Conservation (phyloP, 2,113 vertebrate genomes). For the Notothenia rossii region DNA sequence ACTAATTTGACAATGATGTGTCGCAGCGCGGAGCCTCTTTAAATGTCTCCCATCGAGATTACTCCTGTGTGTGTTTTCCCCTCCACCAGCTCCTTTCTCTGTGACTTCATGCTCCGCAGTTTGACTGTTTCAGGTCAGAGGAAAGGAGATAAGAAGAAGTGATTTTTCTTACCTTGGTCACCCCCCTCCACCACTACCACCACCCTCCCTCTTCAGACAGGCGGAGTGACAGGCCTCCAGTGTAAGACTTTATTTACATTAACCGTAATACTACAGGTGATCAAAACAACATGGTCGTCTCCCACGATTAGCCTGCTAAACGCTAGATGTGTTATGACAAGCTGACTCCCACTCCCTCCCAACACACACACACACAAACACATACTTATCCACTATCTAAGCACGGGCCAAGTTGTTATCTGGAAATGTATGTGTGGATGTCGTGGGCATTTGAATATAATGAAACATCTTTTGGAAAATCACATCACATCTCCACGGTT, state of each 20-base stretch:
- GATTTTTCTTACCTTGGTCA: constrained; percentile 70
- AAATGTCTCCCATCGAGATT: constrained; percentile 13
- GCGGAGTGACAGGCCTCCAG: constrained; percentile 72
- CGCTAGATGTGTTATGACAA: constrained; percentile 80
- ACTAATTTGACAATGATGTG: constrained; percentile 44
- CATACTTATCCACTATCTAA: constrained; percentile 50
- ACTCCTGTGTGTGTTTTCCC: constrained; percentile 24
- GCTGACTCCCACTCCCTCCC: constrained; percentile 63
- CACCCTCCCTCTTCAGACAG: constrained; percentile 37
- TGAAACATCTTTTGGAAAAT: constrained; percentile 32
- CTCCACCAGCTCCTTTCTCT: constrained; percentile 51
- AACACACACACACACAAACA: constrained; percentile 25
- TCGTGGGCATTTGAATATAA: constrained; percentile 47
- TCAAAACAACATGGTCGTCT: constrained; percentile 80
- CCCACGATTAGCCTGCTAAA: constrained; percentile 72
- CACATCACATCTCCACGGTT: constrained; percentile 4
- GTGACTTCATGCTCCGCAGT: constrained; percentile 57
- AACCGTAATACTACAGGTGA: constrained; percentile 79
- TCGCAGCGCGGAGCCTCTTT: constrained; percentile 1
- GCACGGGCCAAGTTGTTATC: constrained; percentile 57
- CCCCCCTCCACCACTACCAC: not conserved
- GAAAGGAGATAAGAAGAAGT: constrained; percentile 73
- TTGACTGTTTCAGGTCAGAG: constrained; percentile 81
- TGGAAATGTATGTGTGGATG: not conserved
- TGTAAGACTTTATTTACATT: constrained; percentile 80